Evolutionary conservation across 2,888 invertebrate species (phyloP).

Genomic region (Amiota minor): DNA sequence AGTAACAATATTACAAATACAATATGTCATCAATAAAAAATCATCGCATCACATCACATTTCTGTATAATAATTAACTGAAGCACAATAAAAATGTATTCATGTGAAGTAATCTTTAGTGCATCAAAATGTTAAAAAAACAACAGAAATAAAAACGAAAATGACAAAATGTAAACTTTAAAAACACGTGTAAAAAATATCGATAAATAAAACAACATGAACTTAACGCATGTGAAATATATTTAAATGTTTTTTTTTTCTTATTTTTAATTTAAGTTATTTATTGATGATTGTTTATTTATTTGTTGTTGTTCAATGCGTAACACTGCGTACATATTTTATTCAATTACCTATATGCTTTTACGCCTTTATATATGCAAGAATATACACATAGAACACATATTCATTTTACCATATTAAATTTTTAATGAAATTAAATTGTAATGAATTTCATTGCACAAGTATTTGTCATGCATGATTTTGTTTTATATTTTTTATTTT

Average conservation of each 20-base stretch:
- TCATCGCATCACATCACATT: not conserved
- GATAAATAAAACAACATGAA: too few relatives aligned
- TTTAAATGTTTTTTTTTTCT: slow-evolving; percentile 35
- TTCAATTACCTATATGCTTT: slow-evolving; percentile 1
- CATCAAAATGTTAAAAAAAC: not conserved
- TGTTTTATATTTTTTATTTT: not conserved
- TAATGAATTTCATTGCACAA: not conserved
- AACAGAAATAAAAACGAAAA: not conserved
- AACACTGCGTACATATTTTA: slow-evolving; percentile 36
- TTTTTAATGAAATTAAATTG: slow-evolving; percentile 10
- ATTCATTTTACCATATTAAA: not conserved
- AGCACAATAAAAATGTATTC: slow-evolving; percentile 10
- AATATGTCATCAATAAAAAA: not conserved
- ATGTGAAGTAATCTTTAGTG: slow-evolving; percentile 7
- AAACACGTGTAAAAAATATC: not conserved
- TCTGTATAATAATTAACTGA: slow-evolving; percentile 1
- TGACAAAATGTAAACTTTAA: slow-evolving; percentile 3
- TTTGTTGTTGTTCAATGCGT: slow-evolving; percentile 57
- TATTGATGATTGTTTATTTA: slow-evolving; percentile 32
- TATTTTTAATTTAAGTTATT: slow-evolving; percentile 49
- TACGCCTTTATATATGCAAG: not conserved
- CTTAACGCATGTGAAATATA: slow-evolving; percentile 39
- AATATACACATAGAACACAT: too few relatives aligned
- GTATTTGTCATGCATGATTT: not conserved
- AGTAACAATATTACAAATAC: too few relatives aligned